Evolutionary conservation across 2,797 vertebrate species (phyloP), one percentile per base, ranked within the genome.

Genomic region (Pipistrellus kuhlii): DNA sequence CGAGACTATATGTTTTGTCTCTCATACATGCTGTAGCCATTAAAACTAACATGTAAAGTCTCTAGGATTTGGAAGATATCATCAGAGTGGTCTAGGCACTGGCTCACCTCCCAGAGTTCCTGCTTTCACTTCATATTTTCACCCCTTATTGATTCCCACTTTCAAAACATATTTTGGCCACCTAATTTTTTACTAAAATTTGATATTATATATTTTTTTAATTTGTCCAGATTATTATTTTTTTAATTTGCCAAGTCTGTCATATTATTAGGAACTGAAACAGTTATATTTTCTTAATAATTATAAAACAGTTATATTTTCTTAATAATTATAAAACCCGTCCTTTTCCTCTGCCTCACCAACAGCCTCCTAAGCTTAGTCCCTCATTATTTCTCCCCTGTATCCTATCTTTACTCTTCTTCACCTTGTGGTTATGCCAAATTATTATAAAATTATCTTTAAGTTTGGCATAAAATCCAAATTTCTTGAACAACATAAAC

Each of bases 331-430:
- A 21, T 64, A 66, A 41, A 75, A 17, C 41, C 25, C 41, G 0
- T 32, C 6, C 6, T 4, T 38, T 85, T 48, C 20, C 23, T 38
- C 6, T 66, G 3, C 48, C 21, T 68, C 18, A 86, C 18, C 10
- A 9, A 21, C 1, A 32, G 12, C 44, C 81, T 91, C 10, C 10
- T 55, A 75, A 32, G 20, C 8, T 91, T 46, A 68, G 20, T 11
- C 10, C 30, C n/a, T 76, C 14, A 55, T 59, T n/a, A 10, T n/a
- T 90, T 90, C 75, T 87, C 55, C 80, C 14, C 3, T 35, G 14
- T 17, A 62, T 64, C 90, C n/a, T 77, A 21, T 21, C 72, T 84
- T 94, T 20, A 73, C 41, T 75, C n/a, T 93, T n/a, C 30, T 90
- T 35, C 11, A 53, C n/a, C 68, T 2, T 25, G 20, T 64, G 35